Conservation (phyloP, 2,113 vertebrate genomes). For the Capra hircus region DNA sequence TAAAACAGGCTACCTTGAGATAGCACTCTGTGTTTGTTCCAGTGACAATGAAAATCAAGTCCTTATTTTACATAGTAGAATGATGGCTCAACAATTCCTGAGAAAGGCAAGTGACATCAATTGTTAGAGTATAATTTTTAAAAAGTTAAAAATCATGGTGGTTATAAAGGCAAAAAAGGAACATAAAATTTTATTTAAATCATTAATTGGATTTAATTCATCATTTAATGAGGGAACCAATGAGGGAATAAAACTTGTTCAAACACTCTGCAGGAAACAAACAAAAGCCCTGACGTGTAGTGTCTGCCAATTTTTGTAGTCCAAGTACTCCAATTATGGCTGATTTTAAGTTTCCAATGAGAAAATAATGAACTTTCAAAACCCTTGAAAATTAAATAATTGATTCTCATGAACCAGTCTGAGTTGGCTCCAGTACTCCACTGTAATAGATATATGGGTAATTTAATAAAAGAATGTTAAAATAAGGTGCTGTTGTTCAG, state of each 20-base stretch:
- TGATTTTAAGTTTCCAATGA: not conserved
- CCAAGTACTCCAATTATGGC: not conserved
- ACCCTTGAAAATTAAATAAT: not conserved
- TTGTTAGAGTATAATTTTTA: not conserved
- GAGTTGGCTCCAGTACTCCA: too few species aligned
- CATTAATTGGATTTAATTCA: not conserved
- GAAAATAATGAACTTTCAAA: not conserved
- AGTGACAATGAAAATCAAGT: not conserved
- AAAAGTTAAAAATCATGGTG: not conserved
- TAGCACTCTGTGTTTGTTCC: not conserved
- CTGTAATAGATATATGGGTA: not conserved
- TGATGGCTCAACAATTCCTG: not conserved
- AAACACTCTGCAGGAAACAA: not conserved
- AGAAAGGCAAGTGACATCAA: not conserved
- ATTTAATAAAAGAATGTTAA: not conserved
- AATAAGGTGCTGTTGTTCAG: not conserved
- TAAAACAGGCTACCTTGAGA: not conserved
- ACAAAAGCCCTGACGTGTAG: not conserved
- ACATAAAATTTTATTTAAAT: not conserved
- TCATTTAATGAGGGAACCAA: not conserved
- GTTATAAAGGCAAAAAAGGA: not conserved
- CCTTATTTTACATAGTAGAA: not conserved
- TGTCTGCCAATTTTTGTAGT: not conserved
- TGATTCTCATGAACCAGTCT: not conserved
- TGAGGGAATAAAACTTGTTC: not conserved